Conservation (phyloP, 92 coral and sea anemone genomes). For the Zoanthus gigantus region DNA sequence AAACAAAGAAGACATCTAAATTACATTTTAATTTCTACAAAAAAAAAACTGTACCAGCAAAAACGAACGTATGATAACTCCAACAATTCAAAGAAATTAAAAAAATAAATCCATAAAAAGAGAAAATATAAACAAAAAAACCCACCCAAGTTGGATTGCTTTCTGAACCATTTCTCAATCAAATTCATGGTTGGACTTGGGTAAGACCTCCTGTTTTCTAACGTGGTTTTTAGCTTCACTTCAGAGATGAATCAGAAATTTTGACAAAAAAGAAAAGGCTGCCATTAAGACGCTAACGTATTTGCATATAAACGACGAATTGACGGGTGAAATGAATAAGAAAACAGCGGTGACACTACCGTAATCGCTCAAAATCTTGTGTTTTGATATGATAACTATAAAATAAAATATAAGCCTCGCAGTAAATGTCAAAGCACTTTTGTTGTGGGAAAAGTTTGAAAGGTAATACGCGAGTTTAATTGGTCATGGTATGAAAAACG, state of each 20-base stretch:
- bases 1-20: too few relatives aligned
- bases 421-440: not conserved
- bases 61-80: not conserved
- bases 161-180: slow-evolving; percentile 64
- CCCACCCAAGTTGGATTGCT: slow-evolving; percentile 58
- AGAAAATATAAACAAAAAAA: not conserved
- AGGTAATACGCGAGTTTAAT: slow-evolving; percentile 6
- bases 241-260: not conserved
- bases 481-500: slow-evolving; percentile 39
- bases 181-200: slow-evolving; percentile 46
- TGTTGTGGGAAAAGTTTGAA: not conserved
- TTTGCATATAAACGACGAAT: not conserved
- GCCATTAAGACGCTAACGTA: not conserved
- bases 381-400: not conserved
- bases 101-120: not conserved
- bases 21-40: not conserved
- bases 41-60: not conserved
- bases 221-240: not conserved
- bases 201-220: not conserved
- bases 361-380: not conserved
- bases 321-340: not conserved
- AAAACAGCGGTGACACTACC: not conserved
- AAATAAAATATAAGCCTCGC: not conserved
- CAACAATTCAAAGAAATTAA: not conserved
- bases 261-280: not conserved